Evolutionary conservation across 64 coral and sea anemone species (phyloP).

Genomic region (Pocillopora verrucosa): DNA sequence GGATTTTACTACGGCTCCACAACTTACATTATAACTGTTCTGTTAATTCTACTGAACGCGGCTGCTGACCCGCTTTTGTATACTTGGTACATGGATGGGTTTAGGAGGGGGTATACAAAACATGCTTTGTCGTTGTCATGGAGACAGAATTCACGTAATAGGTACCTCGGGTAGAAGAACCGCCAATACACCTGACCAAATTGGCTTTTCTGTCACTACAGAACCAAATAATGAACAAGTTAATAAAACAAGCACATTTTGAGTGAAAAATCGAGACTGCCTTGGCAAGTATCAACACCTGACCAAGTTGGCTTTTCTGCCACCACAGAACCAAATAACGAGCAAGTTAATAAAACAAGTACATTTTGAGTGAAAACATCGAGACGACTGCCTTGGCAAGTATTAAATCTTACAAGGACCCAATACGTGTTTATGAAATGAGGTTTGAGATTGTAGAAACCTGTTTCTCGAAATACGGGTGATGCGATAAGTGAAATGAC

Average conservation of each 20-base stretch:
- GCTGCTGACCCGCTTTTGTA: constrained; percentile 52
- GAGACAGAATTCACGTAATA: background rate
- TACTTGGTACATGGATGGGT: constrained; percentile 51
- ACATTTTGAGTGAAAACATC: background rate
- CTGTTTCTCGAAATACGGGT: too few relatives aligned
- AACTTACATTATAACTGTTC: constrained; percentile 57
- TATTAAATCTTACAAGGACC: too few relatives aligned
- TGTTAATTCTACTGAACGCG: constrained; percentile 66
- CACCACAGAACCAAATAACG: background rate
- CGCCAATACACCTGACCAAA: background rate
- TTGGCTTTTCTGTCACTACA: background rate
- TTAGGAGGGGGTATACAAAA: constrained; percentile 26
- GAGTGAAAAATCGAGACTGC: background rate
- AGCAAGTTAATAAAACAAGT: background rate
- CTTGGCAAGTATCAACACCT: background rate
- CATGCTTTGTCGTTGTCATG: constrained; percentile 18
- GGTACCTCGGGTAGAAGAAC: background rate
- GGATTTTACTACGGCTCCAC: constrained; percentile 55
- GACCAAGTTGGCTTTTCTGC: background rate
- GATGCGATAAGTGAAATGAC: too few relatives aligned
- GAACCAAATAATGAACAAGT: background rate
- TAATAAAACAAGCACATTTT: background rate
- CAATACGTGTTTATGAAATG: too few relatives aligned
- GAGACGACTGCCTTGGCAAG: too few relatives aligned
- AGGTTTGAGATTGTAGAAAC: too few relatives aligned